Percentiles rank a stretch among this genome's conserved stretches.
Conservation (phyloP, 2,888 invertebrate genomes). For the Serrognathus titanus region DNA sequence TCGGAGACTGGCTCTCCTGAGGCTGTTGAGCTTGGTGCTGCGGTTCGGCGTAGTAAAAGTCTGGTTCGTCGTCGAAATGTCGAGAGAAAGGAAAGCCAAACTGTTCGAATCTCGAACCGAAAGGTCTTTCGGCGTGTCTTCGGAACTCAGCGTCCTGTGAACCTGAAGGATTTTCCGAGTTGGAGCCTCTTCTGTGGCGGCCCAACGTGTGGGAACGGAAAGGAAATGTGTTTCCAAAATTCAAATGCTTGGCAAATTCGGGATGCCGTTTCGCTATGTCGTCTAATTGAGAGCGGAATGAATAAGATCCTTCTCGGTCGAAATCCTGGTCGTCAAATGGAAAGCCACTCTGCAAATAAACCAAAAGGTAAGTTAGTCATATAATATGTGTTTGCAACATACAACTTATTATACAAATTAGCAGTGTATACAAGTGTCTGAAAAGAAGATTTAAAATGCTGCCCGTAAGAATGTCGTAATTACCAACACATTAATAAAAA, state of each 20-base stretch:
- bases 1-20: constrained; percentile 3
- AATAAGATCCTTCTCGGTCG: constrained; percentile 45
- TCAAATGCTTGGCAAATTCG: constrained; percentile 68
- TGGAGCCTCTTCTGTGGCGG: constrained; percentile 42
- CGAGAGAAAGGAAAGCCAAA: constrained; percentile 40
- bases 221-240: constrained; percentile 39
- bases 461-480: too few relatives aligned
- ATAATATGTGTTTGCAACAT: too few relatives aligned
- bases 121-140: constrained; percentile 50
- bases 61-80: constrained; percentile 19
- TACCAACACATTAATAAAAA: too few relatives aligned
- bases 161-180: constrained; percentile 47
- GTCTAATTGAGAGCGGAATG: constrained; percentile 59
- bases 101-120: constrained; percentile 42
- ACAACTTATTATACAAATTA: too few relatives aligned
- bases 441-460: too few relatives aligned
- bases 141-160: constrained; percentile 50
- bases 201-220: constrained; percentile 48
- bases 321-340: constrained; percentile 61
- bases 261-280: constrained; percentile 71
- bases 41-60: constrained; percentile 12
- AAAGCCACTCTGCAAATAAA: constrained; percentile 57
- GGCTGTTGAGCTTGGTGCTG: constrained; percentile 4
- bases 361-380: neutral
- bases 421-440: too few relatives aligned